A percentile compares a stretch with the other conserved stretches of the same genome.
These are phyloP conservation scores for Euspilapteryx auroguttella DNA, from an alignment of 2,888 invertebrate genomes.

Conservation along the genomic window DNA sequence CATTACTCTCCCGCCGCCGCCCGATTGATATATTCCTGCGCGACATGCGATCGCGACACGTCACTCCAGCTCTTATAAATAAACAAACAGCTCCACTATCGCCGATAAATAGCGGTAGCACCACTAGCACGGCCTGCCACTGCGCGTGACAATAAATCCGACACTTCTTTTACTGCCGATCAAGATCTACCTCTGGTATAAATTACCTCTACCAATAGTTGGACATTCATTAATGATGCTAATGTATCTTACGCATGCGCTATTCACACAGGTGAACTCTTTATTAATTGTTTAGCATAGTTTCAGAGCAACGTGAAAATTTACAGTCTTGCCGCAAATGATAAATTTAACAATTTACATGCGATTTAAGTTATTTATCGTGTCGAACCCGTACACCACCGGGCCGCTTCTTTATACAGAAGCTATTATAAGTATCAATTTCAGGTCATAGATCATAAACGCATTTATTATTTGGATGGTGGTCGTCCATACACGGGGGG, in stretches of 20 bases:
- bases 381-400: slow-evolving; percentile 16
- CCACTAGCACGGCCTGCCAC: slow-evolving; percentile 27
- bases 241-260: too few relatives aligned
- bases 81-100: slow-evolving; percentile 27
- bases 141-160: slow-evolving; percentile 35
- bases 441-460: slow-evolving; percentile 60
- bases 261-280: too few relatives aligned
- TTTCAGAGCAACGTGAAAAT: too few relatives aligned
- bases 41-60: slow-evolving; percentile 57
- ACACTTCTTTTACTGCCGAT: slow-evolving; percentile 31
- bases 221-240: too few relatives aligned
- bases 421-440: slow-evolving; percentile 61
- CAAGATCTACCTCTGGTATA: too few relatives aligned
- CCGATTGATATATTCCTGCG: slow-evolving; percentile 50
- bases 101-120: slow-evolving; percentile 22
- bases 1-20: slow-evolving; percentile 35
- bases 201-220: too few relatives aligned
- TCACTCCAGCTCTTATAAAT: slow-evolving; percentile 22
- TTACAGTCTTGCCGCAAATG: too few relatives aligned
- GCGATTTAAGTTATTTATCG: slow-evolving; percentile 56
- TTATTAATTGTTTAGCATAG: too few relatives aligned
- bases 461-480: slow-evolving; percentile 40
- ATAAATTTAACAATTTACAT: slow-evolving; percentile 53
- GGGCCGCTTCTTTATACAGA: slow-evolving; percentile 44
- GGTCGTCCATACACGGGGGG: slow-evolving; percentile 41